A percentile compares a stretch with the other conserved stretches of the same genome.
Conservation (phyloP, 2,797 vertebrate genomes). For the Spinus pinus region DNA sequence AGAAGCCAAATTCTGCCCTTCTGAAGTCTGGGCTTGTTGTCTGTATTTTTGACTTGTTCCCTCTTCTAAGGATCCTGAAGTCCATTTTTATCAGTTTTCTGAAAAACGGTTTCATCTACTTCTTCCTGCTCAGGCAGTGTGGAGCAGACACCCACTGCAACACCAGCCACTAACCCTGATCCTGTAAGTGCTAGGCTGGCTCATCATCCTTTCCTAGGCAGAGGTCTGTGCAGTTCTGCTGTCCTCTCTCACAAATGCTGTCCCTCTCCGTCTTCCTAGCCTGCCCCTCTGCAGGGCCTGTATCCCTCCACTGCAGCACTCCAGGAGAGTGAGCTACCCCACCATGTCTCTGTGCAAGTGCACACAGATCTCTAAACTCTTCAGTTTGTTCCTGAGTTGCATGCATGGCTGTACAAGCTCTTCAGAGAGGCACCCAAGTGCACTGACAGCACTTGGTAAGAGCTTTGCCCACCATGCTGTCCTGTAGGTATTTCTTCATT, state of each 20-base stretch:
- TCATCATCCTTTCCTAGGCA: background rate
- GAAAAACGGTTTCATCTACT: background rate
- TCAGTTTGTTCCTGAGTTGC: background rate
- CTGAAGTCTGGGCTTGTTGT: background rate
- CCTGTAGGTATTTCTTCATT: background rate
- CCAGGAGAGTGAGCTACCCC: background rate
- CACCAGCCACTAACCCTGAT: background rate
- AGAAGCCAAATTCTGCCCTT: background rate
- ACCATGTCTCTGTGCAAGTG: background rate
- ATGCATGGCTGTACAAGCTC: background rate
- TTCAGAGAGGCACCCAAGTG: background rate
- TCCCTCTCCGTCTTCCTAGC: background rate
- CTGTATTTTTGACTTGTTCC: background rate
- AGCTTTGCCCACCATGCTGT: background rate
- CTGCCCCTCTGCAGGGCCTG: background rate
- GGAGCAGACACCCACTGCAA: background rate
- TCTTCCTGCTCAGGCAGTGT: background rate
- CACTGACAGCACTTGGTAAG: background rate
- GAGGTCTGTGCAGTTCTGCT: background rate
- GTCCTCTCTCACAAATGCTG: background rate
- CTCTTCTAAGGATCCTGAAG: background rate
- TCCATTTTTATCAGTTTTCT: background rate
- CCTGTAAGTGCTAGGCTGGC: background rate
- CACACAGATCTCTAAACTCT: background rate
- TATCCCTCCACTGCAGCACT: background rate